These are phyloP conservation scores for Scaptomyza montana DNA, from an alignment of 1,140 invertebrate genomes.

Conservation along the genomic window DNA sequence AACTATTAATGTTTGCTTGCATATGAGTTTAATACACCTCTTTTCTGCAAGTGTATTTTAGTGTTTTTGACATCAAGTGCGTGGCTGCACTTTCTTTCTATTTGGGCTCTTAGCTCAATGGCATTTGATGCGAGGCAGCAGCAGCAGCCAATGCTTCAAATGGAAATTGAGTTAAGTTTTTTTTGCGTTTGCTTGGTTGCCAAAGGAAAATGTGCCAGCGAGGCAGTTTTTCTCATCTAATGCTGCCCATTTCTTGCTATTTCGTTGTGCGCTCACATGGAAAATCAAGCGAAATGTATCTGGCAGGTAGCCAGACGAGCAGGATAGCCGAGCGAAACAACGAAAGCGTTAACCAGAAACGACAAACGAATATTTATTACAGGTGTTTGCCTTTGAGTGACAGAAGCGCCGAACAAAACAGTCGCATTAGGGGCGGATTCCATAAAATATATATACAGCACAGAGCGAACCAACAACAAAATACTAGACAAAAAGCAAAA, in stretches of 20 bases:
- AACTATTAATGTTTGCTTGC: not conserved
- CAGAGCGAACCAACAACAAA: no score
- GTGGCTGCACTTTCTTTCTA: constrained; percentile 45
- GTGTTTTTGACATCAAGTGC: constrained; percentile 49
- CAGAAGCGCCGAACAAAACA: constrained; percentile 50
- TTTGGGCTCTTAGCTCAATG: constrained; percentile 42
- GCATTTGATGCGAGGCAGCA: constrained; percentile 4
- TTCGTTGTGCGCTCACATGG: constrained; percentile 64
- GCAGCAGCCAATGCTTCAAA: constrained; percentile 13
- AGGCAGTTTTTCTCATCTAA: constrained; percentile 53
- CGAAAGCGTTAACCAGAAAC: constrained; percentile 60
- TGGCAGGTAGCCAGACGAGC: constrained; percentile 64
- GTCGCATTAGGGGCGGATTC: constrained; percentile 46
- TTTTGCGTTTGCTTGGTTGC: constrained; percentile 4
- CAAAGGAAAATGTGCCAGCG: constrained; percentile 60
- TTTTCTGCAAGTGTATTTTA: not conserved
- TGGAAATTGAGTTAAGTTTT: constrained; percentile 51
- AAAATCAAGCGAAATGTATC: constrained; percentile 78
- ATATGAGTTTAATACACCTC: not conserved
- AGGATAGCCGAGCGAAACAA: constrained; percentile 68
- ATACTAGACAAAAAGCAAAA: not conserved
- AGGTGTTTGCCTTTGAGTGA: constrained; percentile 80
- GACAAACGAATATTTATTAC: constrained; percentile 82
- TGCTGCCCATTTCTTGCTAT: constrained; percentile 19
- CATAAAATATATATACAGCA: not conserved